Percentiles rank a stretch among this genome's conserved stretches.
Conservation (phyloP, 2,113 vertebrate genomes). For the Vicugna pacos region DNA sequence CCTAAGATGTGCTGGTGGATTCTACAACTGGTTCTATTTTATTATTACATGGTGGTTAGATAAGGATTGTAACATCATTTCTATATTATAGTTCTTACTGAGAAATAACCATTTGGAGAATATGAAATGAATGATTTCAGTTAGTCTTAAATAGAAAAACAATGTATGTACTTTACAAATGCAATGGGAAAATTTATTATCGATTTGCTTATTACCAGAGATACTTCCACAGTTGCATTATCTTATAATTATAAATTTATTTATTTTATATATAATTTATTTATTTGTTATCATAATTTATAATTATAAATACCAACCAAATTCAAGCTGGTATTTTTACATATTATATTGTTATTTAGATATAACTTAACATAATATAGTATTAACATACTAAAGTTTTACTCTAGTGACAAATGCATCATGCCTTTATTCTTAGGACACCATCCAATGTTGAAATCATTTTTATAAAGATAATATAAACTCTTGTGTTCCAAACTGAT, state of each 20-base stretch:
- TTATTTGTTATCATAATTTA: not conserved
- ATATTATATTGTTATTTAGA: not conserved
- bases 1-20: not conserved
- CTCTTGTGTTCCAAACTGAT: not conserved
- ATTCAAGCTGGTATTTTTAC: not conserved
- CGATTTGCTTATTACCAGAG: not conserved
- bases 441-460: not conserved
- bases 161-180: not conserved
- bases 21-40: not conserved
- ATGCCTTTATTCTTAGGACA: not conserved
- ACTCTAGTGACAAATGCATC: not conserved
- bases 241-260: not conserved
- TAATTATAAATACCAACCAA: not conserved
- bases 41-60: not conserved
- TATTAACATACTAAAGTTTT: not conserved
- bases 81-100: not conserved
- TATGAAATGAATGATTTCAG: not conserved
- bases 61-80: not conserved
- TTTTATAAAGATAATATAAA: not conserved
- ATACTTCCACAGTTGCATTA: not conserved
- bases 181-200: not conserved
- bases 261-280: not conserved
- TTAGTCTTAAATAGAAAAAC: not conserved
- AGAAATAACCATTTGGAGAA: not conserved
- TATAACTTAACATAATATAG: not conserved